Base-by-base conservation (phyloP, 1,140 invertebrate genomes). In the Scaptodrosophila lebanonensis region DNA sequence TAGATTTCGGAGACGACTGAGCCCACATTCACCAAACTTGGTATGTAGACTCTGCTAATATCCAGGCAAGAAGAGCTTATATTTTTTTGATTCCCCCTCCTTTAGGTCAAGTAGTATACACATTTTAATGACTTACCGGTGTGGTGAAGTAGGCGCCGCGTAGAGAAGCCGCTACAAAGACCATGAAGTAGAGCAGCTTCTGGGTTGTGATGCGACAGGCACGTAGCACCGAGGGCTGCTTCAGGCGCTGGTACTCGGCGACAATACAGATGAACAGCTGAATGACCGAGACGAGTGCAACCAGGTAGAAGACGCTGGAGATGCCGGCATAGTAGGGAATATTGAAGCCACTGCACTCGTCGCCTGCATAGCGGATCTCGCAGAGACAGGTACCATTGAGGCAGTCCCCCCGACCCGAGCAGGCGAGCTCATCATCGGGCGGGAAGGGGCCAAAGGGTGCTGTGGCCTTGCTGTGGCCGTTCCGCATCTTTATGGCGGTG, bases 351-450 rank as follows among this genome's bases (percentile, higher is more conserved):
- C 90, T 88, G 83, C 91, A 92, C 52, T 90, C 87, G 48, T 91
- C 90, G 7, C 91, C 91, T 12, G 90, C 79, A 84, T 88, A 89
- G 44, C 90, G 90, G 83, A 97, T 96, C 89, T 96, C 94, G 87
- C 96, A 97, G 53, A 96, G 89, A 84, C 96, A 97, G 25, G 94
- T 95, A 32, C 95, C 95, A 87, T 97, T 95, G 60, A 95, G 91
- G 87, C 95, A 97, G 87, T 96, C 94, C 6, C 95, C 96, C 56
- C 94, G 92, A n/a, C 95, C 95, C 2, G 85, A 87, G 43, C 85
- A 87, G 50, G 83, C 84, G 47, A 84, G 67, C 49, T 79, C 67
- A 58, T 66, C 71, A 50, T 62, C 73, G 30, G 69, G 75, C 12
- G 69, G 69, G 0, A 79, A 79, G 40, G 73, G 73, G 0, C 73